These are phyloP conservation scores for Oxyruncus cristatus DNA, from an alignment of 2,113 vertebrate species.

Conservation along the genomic window DNA sequence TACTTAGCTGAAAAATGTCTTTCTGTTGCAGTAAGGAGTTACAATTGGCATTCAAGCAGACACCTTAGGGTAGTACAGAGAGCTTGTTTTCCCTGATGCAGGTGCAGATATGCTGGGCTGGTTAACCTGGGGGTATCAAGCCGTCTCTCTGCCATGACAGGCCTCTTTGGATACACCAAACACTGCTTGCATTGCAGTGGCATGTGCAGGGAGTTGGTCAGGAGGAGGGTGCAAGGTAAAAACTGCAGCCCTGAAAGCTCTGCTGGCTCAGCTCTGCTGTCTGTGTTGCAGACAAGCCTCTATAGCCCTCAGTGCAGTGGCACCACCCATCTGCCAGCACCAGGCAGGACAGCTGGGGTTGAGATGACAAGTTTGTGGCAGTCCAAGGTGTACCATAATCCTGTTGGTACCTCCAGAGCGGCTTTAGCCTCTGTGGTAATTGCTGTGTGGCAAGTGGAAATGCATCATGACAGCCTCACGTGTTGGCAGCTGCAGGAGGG, in stretches of 20 bases:
- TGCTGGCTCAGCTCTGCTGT: not conserved
- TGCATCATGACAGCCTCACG: not conserved
- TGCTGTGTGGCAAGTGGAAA: not conserved
- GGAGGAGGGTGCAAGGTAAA: not conserved
- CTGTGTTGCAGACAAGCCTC: not conserved
- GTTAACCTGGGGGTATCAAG: not conserved
- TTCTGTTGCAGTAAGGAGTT: not conserved
- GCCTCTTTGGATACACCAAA: not conserved
- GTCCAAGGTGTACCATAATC: not conserved
- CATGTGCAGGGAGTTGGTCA: not conserved
- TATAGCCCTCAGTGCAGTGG: not conserved
- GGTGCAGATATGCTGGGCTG: not conserved
- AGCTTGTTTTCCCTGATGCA: not conserved
- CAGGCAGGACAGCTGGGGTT: not conserved
- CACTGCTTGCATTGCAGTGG: not conserved
- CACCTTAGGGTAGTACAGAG: not conserved
- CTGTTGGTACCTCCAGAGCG: not conserved
- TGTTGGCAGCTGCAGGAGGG: not conserved
- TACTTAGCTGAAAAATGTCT: not conserved
- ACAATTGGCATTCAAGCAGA: not conserved
- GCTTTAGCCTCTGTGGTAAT: not conserved
- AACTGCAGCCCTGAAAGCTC: not conserved
- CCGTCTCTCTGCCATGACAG: not conserved
- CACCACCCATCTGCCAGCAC: not conserved
- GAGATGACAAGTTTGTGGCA: not conserved